phyloP scores from a whole-genome alignment of 2,113 vertebrate species.

The Rissa tridactyla region DNA sequence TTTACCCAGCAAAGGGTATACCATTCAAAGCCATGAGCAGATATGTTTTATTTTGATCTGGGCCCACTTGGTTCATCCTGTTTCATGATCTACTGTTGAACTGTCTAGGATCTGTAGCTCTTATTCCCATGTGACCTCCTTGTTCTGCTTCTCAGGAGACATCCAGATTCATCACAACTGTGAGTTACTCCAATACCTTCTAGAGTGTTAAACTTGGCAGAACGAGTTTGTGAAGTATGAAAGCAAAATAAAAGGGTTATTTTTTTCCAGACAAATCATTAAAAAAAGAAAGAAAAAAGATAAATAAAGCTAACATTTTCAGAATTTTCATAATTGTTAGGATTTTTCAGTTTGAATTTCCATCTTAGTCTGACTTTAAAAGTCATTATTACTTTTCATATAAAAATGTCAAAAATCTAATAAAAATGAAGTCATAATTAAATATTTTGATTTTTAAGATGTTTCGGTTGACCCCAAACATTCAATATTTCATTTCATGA shows the following conservation, averaged over 20 bases:
- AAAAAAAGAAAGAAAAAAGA: accelerated
- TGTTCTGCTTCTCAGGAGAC: background rate
- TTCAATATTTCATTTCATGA: background rate
- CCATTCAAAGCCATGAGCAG: background rate
- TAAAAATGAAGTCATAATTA: background rate
- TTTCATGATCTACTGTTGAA: background rate
- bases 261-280: background rate
- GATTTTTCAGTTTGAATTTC: background rate
- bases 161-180: accelerated
- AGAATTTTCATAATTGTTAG: background rate
- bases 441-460: background rate
- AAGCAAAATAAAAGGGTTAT: background rate
- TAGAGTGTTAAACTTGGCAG: background rate
- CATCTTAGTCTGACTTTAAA: background rate
- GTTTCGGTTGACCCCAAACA: background rate
- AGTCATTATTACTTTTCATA: background rate
- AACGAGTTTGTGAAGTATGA: background rate
- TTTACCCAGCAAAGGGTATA: background rate
- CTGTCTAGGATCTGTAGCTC: background rate
- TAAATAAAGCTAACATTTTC: background rate
- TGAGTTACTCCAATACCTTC: background rate
- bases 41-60: background rate
- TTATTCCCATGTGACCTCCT: background rate
- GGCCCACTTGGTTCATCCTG: too few relatives aligned
- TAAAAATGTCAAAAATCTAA: background rate